Evolutionary conservation across 35 echinoderm and acorn worm species (phyloP).

Genomic region (Anneissia japonica): DNA sequence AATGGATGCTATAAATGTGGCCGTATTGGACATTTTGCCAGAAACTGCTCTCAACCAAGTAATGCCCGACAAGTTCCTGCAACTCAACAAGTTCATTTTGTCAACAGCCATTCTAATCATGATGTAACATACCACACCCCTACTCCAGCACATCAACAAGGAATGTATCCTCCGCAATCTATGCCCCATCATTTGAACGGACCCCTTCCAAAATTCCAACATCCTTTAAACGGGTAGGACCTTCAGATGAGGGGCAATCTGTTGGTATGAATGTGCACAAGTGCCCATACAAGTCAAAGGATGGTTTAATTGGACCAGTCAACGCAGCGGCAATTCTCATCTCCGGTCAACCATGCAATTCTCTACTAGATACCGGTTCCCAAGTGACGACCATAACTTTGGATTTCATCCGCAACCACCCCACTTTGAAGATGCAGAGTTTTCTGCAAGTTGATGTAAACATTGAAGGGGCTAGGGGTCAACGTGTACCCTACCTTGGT

Average conservation of each 20-base stretch:
- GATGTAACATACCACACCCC: not conserved
- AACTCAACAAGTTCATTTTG: not conserved
- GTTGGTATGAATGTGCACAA: not conserved
- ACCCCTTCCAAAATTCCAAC: not conserved
- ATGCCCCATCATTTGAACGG: too few relatives aligned
- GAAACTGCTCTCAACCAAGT: not conserved
- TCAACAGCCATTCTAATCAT: not conserved
- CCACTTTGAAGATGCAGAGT: not conserved
- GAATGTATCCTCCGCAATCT: too few relatives aligned
- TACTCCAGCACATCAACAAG: not conserved
- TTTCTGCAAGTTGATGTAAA: not conserved
- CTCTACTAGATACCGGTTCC: slow-evolving; percentile 14
- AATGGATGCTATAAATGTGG: slow-evolving; percentile 8
- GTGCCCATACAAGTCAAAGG: not conserved
- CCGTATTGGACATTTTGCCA: not conserved
- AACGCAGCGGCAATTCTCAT: not conserved
- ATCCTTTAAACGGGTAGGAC: slow-evolving; percentile 6
- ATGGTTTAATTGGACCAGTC: slow-evolving; percentile 6
- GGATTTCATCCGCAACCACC: not conserved
- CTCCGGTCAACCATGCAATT: slow-evolving; percentile 3
- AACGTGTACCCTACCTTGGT: not conserved
- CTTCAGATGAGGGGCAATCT: slow-evolving; percentile 12
- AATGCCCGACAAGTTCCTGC: not conserved
- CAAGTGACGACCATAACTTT: slow-evolving; percentile 22
- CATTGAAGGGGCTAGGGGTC: slow-evolving; percentile 16